Base-by-base conservation (phyloP, 2,888 invertebrate genomes). In the Pardosa pseudoannulata region DNA sequence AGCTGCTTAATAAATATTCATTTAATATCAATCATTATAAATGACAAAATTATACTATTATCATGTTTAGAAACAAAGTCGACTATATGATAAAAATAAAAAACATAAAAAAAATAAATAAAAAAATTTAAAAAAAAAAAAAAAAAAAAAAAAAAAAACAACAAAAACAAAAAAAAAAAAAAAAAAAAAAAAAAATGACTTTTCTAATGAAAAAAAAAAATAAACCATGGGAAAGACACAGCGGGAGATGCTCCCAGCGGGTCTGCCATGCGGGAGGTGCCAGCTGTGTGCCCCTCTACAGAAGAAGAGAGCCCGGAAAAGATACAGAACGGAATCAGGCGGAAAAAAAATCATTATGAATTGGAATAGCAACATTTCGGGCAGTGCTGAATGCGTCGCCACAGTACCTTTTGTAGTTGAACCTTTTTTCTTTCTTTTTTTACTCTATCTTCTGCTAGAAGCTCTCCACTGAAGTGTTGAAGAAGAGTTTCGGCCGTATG, bases 191-290 rank as follows among this genome's bases (percentile, higher is more conserved):
- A n/a, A n/a, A n/a, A n/a, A n/a, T n/a, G n/a, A n/a, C n/a, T n/a
- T n/a, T n/a, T n/a, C n/a, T n/a, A n/a, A n/a, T n/a, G n/a, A n/a
- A n/a, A n/a, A n/a, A n/a, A n/a, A n/a, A n/a, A n/a, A n/a, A n/a
- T n/a, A n/a, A n/a, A n/a, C 70, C 70, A 72, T 71, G 83, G 83
- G 76, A 85, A 85, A 73, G 83, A 67, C 78, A 39, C 83, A 23
- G 83, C 32, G 56, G 83, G 83, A 78, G 81, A 82, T 56, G 41
- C 46, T 72, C 78, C 78, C 83, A 75, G 75, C 75, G 72, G 67
- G 67, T 28, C 19, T 62, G 13, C 83, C 23, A 67, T 41, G 78
- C 73, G 78, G 78, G 72, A 73, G 78, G 73, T 76, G 78, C 83
- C 83, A 76, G 76, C 71, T 78, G 83, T 73, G 75, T 16, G 32